phyloP scores from a whole-genome alignment of 2,797 vertebrate species.

The Pseudochromis fuscus region DNA sequence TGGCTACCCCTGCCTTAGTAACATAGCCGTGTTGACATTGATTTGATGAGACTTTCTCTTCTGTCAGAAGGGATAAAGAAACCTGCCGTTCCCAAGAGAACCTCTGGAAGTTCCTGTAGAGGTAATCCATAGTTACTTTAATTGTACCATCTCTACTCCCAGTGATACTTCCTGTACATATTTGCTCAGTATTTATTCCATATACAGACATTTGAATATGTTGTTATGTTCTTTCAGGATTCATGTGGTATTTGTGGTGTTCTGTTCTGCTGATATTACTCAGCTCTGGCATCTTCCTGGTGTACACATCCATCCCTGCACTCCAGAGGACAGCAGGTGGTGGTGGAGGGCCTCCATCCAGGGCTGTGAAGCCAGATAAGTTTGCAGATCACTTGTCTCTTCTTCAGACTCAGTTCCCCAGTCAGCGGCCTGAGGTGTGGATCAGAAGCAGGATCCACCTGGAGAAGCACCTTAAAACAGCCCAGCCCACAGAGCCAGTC shows the following conservation, averaged over 20 bases:
- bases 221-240: slow-evolving; percentile 63
- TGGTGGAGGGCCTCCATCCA: background rate
- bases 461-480: slow-evolving; percentile 87
- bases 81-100: slow-evolving; percentile 31
- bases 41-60: slow-evolving; percentile 12
- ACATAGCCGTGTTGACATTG: background rate
- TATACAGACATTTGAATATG: background rate
- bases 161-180: background rate
- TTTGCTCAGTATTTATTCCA: background rate
- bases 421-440: slow-evolving; percentile 89
- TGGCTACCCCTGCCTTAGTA: too few species aligned
- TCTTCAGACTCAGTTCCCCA: slow-evolving; percentile 83
- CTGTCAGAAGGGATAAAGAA: slow-evolving; percentile 51
- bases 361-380: slow-evolving; percentile 54
- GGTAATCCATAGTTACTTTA: slow-evolving; percentile 58
- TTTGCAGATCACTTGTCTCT: slow-evolving; percentile 83
- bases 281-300: slow-evolving; percentile 33
- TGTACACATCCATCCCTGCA: slow-evolving; percentile 48
- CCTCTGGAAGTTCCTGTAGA: slow-evolving; percentile 45
- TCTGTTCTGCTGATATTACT: slow-evolving; percentile 58
- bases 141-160: background rate
- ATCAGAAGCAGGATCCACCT: slow-evolving; percentile 85
- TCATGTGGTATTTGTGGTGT: slow-evolving; percentile 43
- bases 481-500: slow-evolving; percentile 86
- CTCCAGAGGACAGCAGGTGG: slow-evolving; percentile 1